phyloP scores from a whole-genome alignment of 2,797 vertebrate species.

The Sciurus carolinensis region DNA sequence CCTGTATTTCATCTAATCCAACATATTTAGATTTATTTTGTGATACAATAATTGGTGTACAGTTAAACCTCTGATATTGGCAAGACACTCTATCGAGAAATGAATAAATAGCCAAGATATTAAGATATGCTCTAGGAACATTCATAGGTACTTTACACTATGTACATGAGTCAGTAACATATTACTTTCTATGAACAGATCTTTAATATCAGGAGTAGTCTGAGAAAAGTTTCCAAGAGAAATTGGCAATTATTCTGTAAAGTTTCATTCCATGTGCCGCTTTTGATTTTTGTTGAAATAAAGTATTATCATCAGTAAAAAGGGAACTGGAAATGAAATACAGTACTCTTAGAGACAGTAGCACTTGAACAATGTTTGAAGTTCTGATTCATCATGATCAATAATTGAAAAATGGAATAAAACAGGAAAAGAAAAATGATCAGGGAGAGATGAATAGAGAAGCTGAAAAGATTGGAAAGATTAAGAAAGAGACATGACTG shows the following conservation, averaged over 20 bases:
- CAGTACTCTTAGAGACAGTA: background rate
- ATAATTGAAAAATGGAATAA: background rate
- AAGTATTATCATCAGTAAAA: background rate
- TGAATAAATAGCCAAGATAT: background rate
- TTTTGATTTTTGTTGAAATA: conserved; percentile 28
- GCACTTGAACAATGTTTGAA: background rate
- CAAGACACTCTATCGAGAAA: background rate
- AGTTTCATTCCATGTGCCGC: background rate
- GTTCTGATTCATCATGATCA: background rate
- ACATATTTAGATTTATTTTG: conserved; percentile 11
- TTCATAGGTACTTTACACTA: background rate
- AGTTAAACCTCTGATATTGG: background rate
- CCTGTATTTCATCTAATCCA: background rate
- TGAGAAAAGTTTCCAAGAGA: background rate
- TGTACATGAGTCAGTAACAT: background rate
- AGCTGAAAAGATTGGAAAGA: background rate
- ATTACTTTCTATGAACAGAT: background rate
- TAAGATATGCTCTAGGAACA: background rate
- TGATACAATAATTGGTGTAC: background rate
- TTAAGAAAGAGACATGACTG: background rate
- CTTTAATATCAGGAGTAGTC: background rate
- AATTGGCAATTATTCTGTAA: background rate
- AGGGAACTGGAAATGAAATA: conserved; percentile 3
- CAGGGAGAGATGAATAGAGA: background rate
- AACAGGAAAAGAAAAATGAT: background rate